phyloP scores from a whole-genome alignment of 2,113 vertebrate genomes.

The Periophthalmus modestus region DNA sequence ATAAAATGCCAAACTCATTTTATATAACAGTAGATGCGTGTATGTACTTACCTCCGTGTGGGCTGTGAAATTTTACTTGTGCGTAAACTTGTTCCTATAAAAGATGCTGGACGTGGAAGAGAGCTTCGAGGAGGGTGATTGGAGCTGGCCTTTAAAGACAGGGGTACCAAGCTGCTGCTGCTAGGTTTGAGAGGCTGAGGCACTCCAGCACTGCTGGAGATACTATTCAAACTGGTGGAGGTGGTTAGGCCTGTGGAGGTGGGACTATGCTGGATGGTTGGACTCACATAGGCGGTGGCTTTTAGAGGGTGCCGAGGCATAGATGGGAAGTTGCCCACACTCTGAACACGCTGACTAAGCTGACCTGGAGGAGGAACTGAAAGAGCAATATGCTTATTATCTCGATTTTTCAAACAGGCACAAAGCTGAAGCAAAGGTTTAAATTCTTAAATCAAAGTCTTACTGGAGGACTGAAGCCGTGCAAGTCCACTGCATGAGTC shows the following conservation, averaged over 20 bases:
- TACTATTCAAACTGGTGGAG: constrained; percentile 79
- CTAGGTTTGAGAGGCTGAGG: constrained; percentile 84
- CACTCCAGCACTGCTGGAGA: constrained; percentile 82
- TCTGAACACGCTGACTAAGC: constrained; percentile 90
- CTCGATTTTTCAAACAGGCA: background rate
- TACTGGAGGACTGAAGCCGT: constrained; percentile 92
- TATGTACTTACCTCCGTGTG: constrained; percentile 84
- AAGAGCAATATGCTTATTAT: background rate
- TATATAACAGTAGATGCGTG: background rate
- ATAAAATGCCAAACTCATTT: background rate
- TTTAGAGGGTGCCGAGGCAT: constrained; percentile 85
- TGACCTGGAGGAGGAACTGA: constrained; percentile 92
- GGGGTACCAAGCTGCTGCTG: constrained; percentile 71
- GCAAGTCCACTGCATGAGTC: constrained; percentile 90
- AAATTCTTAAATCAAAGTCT: constrained; percentile 58
- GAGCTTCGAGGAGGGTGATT: constrained; percentile 82
- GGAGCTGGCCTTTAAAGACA: constrained; percentile 79
- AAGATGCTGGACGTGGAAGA: constrained; percentile 90
- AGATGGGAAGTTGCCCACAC: constrained; percentile 88
- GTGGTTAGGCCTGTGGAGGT: constrained; percentile 71
- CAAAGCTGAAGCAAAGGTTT: constrained; percentile 3
- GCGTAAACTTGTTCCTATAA: constrained; percentile 84
- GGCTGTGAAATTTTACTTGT: constrained; percentile 90
- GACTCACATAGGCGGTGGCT: constrained; percentile 96
- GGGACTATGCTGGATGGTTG: constrained; percentile 90